These are phyloP conservation scores for Byasa hedistus DNA, from an alignment of 2,888 invertebrate species.

Conservation along the genomic window DNA sequence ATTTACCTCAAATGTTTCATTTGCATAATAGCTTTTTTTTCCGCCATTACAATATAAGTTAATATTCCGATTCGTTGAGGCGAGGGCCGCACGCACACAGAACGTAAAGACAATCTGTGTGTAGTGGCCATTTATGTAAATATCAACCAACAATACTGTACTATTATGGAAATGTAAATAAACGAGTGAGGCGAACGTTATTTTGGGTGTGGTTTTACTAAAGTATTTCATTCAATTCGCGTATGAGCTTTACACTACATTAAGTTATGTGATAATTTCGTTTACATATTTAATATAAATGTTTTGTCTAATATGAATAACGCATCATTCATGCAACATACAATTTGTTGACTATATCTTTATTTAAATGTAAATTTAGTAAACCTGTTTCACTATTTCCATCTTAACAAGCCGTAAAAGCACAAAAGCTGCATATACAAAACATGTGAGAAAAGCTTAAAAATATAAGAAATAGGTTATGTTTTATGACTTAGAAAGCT, in stretches of 20 bases:
- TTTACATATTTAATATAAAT: too few relatives aligned
- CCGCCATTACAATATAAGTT: constrained; percentile 76
- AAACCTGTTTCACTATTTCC: too few relatives aligned
- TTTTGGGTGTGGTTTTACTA: constrained; percentile 60
- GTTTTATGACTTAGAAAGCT: not conserved
- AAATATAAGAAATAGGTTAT: not conserved
- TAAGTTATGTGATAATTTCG: too few relatives aligned
- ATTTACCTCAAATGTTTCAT: constrained; percentile 79
- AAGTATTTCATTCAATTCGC: not conserved
- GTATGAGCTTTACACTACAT: not conserved
- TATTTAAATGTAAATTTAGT: too few relatives aligned
- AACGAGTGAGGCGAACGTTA: constrained; percentile 67
- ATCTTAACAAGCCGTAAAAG: too few relatives aligned
- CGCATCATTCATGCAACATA: too few relatives aligned
- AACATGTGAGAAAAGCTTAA: not conserved
- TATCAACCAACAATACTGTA: constrained; percentile 70
- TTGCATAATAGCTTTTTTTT: constrained; percentile 80
- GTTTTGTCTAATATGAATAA: too few relatives aligned
- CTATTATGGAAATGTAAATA: constrained; percentile 67
- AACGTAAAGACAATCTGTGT: constrained; percentile 78
- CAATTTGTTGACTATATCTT: too few relatives aligned
- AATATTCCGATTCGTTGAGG: constrained; percentile 76
- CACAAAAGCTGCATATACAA: too few relatives aligned
- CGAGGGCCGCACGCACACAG: constrained; percentile 76
- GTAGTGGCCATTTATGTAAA: constrained; percentile 77